phyloP scores from a whole-genome alignment of 2,888 invertebrate genomes.

The Desoria tigrina region DNA sequence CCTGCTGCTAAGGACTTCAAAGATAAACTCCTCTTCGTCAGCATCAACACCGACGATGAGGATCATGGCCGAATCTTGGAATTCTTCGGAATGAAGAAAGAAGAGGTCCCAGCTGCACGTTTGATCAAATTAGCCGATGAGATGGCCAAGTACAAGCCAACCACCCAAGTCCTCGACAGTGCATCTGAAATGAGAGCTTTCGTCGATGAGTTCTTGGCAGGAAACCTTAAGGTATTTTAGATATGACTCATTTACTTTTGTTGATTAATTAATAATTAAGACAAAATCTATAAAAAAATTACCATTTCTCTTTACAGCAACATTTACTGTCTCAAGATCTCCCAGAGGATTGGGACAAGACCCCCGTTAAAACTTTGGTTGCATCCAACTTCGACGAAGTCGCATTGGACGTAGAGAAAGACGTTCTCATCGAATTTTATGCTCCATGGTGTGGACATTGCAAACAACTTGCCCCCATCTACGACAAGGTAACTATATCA shows the following conservation, averaged over 20 bases:
- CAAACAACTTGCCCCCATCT: slow-evolving; percentile 95
- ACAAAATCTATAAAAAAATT: background rate
- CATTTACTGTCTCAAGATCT: slow-evolving; percentile 91
- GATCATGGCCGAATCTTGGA: slow-evolving; percentile 97
- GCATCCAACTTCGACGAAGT: slow-evolving; percentile 94
- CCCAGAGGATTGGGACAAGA: slow-evolving; percentile 95
- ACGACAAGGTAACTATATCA: slow-evolving; percentile 68
- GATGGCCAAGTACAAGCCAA: slow-evolving; percentile 97
- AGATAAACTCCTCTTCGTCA: slow-evolving; percentile 87
- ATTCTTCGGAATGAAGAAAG: slow-evolving; percentile 97
- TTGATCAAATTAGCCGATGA: slow-evolving; percentile 94
- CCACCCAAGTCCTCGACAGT: slow-evolving; percentile 69
- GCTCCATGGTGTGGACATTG: slow-evolving; percentile 98
- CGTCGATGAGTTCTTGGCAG: slow-evolving; percentile 84
- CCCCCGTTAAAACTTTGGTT: slow-evolving; percentile 88
- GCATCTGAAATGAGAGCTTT: slow-evolving; percentile 67
- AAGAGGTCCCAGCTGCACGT: slow-evolving; percentile 86
- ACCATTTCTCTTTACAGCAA: slow-evolving; percentile 60
- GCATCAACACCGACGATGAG: slow-evolving; percentile 90
- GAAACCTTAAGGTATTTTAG: slow-evolving; percentile 72
- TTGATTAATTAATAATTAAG: background rate
- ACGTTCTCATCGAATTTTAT: slow-evolving; percentile 97
- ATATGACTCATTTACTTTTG: too few species aligned
- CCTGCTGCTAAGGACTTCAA: slow-evolving; percentile 86
- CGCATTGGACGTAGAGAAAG: slow-evolving; percentile 80